Percentiles rank a stretch among this genome's conserved stretches.
phyloP scores from a whole-genome alignment of 2,888 invertebrate genomes.

The Drosophila cracens region DNA sequence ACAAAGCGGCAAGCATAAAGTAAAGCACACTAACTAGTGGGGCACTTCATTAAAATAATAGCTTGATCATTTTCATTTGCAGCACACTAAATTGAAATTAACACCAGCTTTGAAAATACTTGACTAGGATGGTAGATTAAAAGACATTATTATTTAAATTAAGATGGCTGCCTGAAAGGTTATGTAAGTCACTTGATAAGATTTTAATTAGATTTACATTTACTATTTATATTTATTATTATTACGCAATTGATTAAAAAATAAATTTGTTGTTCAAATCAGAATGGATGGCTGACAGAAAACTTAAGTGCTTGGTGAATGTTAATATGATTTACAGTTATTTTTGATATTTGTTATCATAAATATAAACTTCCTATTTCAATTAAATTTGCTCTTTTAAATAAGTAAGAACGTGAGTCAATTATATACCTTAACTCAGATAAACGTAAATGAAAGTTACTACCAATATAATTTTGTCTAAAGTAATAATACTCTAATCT shows the following conservation, averaged over 20 bases:
- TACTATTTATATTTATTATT: neutral
- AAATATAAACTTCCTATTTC: neutral
- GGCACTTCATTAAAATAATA: slow-evolving; percentile 10
- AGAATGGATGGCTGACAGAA: neutral
- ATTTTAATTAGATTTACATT: neutral
- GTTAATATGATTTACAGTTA: neutral
- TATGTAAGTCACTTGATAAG: neutral
- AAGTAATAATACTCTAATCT: neutral
- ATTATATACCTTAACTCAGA: neutral
- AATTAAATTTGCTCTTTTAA: neutral
- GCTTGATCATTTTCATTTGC: neutral
- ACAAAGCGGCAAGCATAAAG: slow-evolving; percentile 13
- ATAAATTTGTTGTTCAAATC: neutral
- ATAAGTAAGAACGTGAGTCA: neutral
- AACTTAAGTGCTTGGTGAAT: neutral
- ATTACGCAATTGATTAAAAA: neutral
- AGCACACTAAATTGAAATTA: neutral
- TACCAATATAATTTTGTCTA: too few species aligned
- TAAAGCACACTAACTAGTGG: neutral
- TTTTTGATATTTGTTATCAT: neutral
- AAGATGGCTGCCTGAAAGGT: neutral
- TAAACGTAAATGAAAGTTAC: neutral
- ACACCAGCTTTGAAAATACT: neutral
- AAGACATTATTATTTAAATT: neutral
- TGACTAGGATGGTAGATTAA: too few species aligned